phyloP scores from a whole-genome alignment of 2,113 vertebrate genomes.

The Rhea americana region DNA sequence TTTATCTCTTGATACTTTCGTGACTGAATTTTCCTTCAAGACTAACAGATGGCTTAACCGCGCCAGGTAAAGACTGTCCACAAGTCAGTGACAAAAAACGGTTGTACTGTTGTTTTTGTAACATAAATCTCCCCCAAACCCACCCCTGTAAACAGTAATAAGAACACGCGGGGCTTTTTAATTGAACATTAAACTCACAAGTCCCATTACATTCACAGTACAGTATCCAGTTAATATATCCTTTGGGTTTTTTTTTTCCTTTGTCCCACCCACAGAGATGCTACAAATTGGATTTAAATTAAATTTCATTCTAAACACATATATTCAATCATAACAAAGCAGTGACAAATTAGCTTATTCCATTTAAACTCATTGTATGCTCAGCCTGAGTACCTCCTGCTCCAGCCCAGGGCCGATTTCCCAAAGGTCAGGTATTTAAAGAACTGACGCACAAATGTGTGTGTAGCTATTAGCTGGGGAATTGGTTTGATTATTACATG shows the following conservation, averaged over 20 bases:
- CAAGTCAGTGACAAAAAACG: slow-evolving; percentile 14
- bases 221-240: slow-evolving; percentile 40
- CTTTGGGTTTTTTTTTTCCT: slow-evolving; percentile 37
- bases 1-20: slow-evolving; percentile 35
- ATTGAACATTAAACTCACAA: slow-evolving; percentile 52
- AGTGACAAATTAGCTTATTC: slow-evolving; percentile 69
- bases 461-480: neutral
- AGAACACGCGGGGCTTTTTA: slow-evolving; percentile 52
- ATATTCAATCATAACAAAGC: slow-evolving; percentile 70
- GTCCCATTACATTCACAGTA: slow-evolving; percentile 43
- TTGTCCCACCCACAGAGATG: slow-evolving; percentile 70
- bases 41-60: slow-evolving; percentile 18
- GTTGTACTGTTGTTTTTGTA: slow-evolving; percentile 11
- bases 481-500: slow-evolving; percentile 20
- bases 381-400: slow-evolving; percentile 39
- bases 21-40: slow-evolving; percentile 48
- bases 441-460: slow-evolving; percentile 1
- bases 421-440: slow-evolving; percentile 43
- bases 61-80: slow-evolving; percentile 24
- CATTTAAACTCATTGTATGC: slow-evolving; percentile 57
- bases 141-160: slow-evolving; percentile 51
- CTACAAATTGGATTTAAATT: slow-evolving; percentile 78
- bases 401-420: slow-evolving; percentile 39
- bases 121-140: slow-evolving; percentile 55
- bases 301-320: slow-evolving; percentile 74